Conservation (phyloP, 92 coral and sea anemone species). For the Ricordea florida region DNA sequence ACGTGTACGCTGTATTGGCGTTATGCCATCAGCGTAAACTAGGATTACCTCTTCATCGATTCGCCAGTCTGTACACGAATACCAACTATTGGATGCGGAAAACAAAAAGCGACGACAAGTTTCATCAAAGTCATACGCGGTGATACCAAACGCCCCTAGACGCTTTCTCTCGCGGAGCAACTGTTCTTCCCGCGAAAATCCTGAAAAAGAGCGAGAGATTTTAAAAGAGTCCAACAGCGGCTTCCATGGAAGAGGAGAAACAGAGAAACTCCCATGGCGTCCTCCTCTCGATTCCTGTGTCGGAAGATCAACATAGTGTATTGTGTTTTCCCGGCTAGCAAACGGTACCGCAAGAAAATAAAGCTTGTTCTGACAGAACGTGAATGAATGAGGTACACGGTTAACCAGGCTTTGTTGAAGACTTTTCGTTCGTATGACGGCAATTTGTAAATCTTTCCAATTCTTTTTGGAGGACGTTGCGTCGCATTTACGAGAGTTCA, state of each 20-base stretch:
- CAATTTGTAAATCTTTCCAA: constrained; percentile 89
- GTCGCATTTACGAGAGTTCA: constrained; percentile 24
- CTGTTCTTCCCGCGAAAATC: constrained; percentile 95
- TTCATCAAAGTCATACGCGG: constrained; percentile 90
- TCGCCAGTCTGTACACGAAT: constrained; percentile 80
- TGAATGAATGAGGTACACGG: constrained; percentile 94
- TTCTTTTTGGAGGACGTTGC: constrained; percentile 35
- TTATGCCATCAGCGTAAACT: too few species aligned
- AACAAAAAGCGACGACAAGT: constrained; percentile 82
- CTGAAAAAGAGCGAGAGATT: constrained; percentile 77
- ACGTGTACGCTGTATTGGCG: too few species aligned
- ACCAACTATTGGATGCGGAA: constrained; percentile 86
- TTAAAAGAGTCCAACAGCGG: constrained; percentile 73
- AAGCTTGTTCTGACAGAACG: constrained; percentile 84
- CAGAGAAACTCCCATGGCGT: not conserved
- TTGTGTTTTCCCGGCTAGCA: constrained; percentile 92
- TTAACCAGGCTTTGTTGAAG: constrained; percentile 77
- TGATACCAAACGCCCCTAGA: constrained; percentile 94
- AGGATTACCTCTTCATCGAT: constrained; percentile 24
- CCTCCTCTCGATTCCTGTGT: not conserved
- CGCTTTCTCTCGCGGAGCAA: constrained; percentile 90
- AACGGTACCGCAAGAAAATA: constrained; percentile 93
- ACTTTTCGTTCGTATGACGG: constrained; percentile 84
- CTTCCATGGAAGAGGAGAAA: constrained; percentile 69
- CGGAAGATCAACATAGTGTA: constrained; percentile 87